Evolutionary conservation across 1,140 invertebrate genomes (phyloP).

Genomic region (Adoxophyes honmai): DNA sequence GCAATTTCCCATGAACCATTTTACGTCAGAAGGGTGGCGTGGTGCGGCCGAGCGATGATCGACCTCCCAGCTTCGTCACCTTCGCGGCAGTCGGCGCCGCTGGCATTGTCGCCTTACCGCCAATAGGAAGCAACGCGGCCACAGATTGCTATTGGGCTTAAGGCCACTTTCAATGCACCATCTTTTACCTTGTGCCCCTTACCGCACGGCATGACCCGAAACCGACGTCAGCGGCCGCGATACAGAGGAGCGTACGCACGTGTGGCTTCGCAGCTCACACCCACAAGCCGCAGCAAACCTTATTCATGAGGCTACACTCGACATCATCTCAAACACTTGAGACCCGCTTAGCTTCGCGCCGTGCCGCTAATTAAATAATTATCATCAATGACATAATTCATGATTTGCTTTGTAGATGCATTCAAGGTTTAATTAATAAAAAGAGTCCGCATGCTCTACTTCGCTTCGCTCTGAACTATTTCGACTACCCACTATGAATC

Average conservation of each 20-base stretch:
- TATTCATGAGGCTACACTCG: constrained; percentile 8
- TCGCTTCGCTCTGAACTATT: not conserved
- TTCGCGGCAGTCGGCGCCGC: constrained; percentile 49
- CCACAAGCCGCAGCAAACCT: not conserved
- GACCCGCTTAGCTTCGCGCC: not conserved
- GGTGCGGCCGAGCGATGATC: constrained; percentile 45
- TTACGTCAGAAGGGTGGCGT: constrained; percentile 14
- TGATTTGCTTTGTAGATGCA: not conserved
- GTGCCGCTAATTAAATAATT: not conserved
- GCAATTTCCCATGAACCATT: not conserved
- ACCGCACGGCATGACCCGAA: constrained; percentile 63
- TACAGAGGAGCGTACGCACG: constrained; percentile 20
- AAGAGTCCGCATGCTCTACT: constrained; percentile 3
- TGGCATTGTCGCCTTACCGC: constrained; percentile 71
- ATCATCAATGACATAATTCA: constrained; percentile 4
- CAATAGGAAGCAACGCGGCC: constrained; percentile 71
- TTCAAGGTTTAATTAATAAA: constrained; percentile 9
- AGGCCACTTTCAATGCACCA: constrained; percentile 75
- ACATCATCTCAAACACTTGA: constrained; percentile 12
- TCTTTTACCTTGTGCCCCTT: constrained; percentile 76
- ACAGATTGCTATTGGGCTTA: constrained; percentile 74
- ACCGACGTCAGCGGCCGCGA: constrained; percentile 38
- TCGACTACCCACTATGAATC: not conserved
- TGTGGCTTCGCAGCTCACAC: constrained; percentile 8
- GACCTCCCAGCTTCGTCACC: constrained; percentile 63